Percentiles rank a stretch among this genome's conserved stretches.
phyloP scores from a whole-genome alignment of 30 jellyfish, hydroid and myxozoan species.

The Hydra vulgaris region DNA sequence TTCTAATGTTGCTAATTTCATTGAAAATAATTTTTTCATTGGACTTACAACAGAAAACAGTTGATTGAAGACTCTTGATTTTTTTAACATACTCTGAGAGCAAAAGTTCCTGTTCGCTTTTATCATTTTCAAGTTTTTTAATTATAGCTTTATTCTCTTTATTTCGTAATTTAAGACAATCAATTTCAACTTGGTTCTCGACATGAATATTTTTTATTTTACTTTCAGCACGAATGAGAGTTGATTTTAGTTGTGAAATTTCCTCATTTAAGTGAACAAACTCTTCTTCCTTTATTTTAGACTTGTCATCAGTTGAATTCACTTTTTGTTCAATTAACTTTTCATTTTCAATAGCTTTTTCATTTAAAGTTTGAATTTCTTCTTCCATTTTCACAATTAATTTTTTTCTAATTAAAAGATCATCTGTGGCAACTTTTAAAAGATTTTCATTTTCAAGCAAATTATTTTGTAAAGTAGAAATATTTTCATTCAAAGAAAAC shows the following conservation, averaged over 20 bases:
- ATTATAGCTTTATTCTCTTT: neutral
- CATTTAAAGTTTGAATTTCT: neutral
- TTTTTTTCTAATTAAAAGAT: conserved; percentile 12
- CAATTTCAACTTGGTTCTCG: conserved; percentile 7
- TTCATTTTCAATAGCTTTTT: neutral
- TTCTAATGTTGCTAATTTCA: neutral
- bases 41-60: neutral
- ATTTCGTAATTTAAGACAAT: conserved; percentile 1
- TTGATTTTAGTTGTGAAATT: neutral
- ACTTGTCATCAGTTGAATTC: neutral
- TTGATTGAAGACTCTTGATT: neutral
- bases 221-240: conserved; percentile 21
- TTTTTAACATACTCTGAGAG: neutral
- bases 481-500: neutral
- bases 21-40: neutral
- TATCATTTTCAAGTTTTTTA: neutral
- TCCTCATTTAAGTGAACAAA: neutral
- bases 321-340: neutral
- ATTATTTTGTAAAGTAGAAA: neutral
- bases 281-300: conserved; percentile 7
- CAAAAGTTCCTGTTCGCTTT: neutral
- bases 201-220: conserved; percentile 3
- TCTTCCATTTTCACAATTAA: conserved; percentile 24
- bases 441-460: conserved; percentile 11
- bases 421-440: neutral